Conservation (phyloP, 2,113 vertebrate genomes). For the Murina feae region DNA sequence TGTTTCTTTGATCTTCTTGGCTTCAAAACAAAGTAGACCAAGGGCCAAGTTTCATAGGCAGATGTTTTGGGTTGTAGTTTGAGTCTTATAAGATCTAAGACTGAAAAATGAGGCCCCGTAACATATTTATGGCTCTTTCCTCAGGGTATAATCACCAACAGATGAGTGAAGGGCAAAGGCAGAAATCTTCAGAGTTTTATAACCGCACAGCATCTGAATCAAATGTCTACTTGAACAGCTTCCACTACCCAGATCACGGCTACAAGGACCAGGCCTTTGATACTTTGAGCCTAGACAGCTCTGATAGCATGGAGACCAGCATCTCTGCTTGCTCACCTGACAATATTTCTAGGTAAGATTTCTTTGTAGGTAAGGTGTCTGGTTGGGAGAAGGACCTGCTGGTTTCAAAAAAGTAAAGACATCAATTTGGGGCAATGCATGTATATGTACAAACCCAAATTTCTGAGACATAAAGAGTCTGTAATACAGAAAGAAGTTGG, state of each 20-base stretch:
- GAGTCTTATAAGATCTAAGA: slow-evolving; percentile 22
- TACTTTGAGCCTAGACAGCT: slow-evolving; percentile 91
- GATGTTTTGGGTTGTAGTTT: slow-evolving; percentile 58
- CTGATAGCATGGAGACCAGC: slow-evolving; percentile 95
- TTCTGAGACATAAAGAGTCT: not conserved
- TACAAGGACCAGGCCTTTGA: slow-evolving; percentile 88
- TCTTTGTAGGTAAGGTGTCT: not conserved
- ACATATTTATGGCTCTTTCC: slow-evolving; percentile 59
- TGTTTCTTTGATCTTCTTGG: slow-evolving; percentile 54
- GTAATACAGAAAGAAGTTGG: not conserved
- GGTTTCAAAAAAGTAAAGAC: not conserved
- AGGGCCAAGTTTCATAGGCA: slow-evolving; percentile 11
- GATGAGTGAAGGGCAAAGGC: slow-evolving; percentile 86
- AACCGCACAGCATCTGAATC: slow-evolving; percentile 89
- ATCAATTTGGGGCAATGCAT: not conserved
- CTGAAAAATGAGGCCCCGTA: slow-evolving; percentile 29
- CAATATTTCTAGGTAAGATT: slow-evolving; percentile 91
- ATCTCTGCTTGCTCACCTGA: slow-evolving; percentile 95
- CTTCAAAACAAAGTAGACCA: slow-evolving; percentile 46
- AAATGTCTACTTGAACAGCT: slow-evolving; percentile 89
- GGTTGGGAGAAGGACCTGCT: not conserved
- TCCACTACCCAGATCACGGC: slow-evolving; percentile 87
- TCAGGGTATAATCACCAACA: slow-evolving; percentile 87
- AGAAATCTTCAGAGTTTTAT: slow-evolving; percentile 88
- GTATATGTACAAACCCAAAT: not conserved